Evolutionary conservation across 2,888 invertebrate genomes (phyloP), one percentile per base, ranked within the genome.

Genomic region (Drosophila merina): DNA sequence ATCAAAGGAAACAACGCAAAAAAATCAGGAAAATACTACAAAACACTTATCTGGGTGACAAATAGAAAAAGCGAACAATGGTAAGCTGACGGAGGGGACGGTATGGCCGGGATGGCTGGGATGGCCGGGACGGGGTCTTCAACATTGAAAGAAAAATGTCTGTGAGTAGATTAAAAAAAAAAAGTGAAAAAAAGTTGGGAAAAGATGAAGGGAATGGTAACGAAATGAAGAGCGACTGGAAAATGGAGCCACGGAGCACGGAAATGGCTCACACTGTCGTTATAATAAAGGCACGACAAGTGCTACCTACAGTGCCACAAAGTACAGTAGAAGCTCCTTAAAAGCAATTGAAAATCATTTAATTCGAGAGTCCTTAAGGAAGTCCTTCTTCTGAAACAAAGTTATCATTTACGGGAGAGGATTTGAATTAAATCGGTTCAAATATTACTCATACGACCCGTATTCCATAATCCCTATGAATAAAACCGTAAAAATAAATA

Each of bases 1-100:
- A 84, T 84, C 83, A 84, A 84, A 84, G 87, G 73, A 67, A 80
- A 75, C 50, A 49, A 63, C 38, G 44, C 57, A 49, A 57, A 52
- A 42, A 71, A 71, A 54, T 50, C 49, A 45, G 71, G 62, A 36
- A 64, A 74, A 74, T 72, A 87, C 83, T 87, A 84, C 83, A 84
- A 84, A 82, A 87, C 83, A 84, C 87, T 84, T 84, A 84, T 87
- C 86, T 81, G 87, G 79, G 83, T 87, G 83, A 84, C 83, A 84
- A 84, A 84, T 84, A 84, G 85, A 84, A 85, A 83, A 84, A 75
- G 77, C 70, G 63, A 75, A 62, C 54, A 67, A 48, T 48, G 40
- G 30, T 40, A 57, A 33, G 45, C 44, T 48, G 57, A 48, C 30
- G 26, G 40, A 3, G 30, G 20, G 28, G 40, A 45, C 44, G 30